Base-by-base conservation (phyloP, 2,797 vertebrate species). In the Toxotes lorentzi region DNA sequence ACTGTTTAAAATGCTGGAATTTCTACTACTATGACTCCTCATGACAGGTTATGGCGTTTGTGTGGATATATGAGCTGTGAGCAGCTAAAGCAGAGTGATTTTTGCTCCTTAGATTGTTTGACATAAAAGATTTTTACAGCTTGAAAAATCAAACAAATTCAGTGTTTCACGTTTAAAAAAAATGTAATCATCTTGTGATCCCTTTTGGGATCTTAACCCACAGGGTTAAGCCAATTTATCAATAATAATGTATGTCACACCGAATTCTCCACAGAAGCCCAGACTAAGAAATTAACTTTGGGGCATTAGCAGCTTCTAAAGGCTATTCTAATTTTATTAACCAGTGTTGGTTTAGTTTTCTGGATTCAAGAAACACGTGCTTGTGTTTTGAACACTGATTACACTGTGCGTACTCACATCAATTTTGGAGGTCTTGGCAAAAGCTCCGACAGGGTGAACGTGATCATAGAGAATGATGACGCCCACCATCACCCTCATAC, bases 401-500 rank as follows among this genome's bases (percentile, higher is more conserved):
- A 30, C 27, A 30, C 4, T 41, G n/a, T 17, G 61, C 43, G 23
- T 30, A 86, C 96, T 96, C 93, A 97, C 97, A 0, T 97, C 97
- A 0, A 97, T 97, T 94, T 97, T 97, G 88, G 97, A 97, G 86
- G 97, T 97, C 94, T 97, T 97, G 30, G 97, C 97, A 0, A 97
- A 97, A 82, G 97, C 97, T 70, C 97, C 97, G 51, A 97, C 96
- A 0, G 97, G 97, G 83, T 97, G 97, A 68, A 97, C 97, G 0
- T 97, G 97, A 91, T 97, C 97, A 0, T 97, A 97, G 84, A 97
- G 96, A 82, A 97, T 97, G 90, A 97, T 97, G 93, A 97, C 96
- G 0, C 97, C 97, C 0, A 97, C 97, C 97, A 97, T 97, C 89
- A 97, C 97, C 86, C 97, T 89, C 97, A 97, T 97, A 86, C 97